Evolutionary conservation across 2,888 invertebrate genomes (phyloP).

Genomic region (Tetramorium bicarinatum): DNA sequence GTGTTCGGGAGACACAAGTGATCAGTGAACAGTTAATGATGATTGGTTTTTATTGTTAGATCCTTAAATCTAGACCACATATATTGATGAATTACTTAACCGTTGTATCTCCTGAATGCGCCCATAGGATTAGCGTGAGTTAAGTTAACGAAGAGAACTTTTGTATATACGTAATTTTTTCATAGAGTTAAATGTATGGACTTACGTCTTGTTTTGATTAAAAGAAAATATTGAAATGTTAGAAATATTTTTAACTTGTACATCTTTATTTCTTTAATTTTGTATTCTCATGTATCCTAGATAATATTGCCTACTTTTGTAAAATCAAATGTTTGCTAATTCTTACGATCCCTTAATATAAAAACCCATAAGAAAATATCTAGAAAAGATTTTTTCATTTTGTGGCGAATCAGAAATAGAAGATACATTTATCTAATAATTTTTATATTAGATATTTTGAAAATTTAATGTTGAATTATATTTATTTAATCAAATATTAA

Average conservation of each 20-base stretch:
- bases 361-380: background rate
- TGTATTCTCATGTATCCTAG: background rate
- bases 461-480: background rate
- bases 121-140: background rate
- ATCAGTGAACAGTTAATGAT: too few relatives aligned
- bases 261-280: background rate
- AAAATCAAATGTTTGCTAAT: background rate
- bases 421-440: background rate
- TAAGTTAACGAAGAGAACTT: background rate
- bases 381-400: background rate
- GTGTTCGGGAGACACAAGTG: too few relatives aligned
- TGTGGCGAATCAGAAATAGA: background rate
- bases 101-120: too few relatives aligned
- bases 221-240: background rate
- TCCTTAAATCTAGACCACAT: too few relatives aligned
- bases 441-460: background rate
- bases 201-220: constrained; percentile 5
- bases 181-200: background rate
- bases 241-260: background rate
- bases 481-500: background rate
- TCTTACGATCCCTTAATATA: background rate
- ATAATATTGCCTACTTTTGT: background rate
- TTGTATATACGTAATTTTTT: constrained; percentile 25
- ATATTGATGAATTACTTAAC: too few relatives aligned
- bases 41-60: too few relatives aligned